Conservation (phyloP, 23 tunicate species). For the Clavelina lepadiformis region DNA sequence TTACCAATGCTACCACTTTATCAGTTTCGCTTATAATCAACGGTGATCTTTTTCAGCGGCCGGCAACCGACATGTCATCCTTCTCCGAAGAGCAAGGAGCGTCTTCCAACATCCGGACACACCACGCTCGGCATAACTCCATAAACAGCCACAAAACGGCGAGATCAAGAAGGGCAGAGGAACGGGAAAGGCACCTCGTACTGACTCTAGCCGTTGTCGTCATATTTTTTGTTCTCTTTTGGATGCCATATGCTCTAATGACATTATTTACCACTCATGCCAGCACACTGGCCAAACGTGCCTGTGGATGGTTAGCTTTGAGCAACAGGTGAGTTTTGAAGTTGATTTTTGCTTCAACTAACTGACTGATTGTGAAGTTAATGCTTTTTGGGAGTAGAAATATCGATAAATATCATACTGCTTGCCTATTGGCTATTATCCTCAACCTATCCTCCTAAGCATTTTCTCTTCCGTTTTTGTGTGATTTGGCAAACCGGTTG, state of each 20-base stretch:
- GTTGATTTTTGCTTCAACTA: neutral
- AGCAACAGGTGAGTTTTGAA: slow-evolving; percentile 53
- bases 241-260: slow-evolving; percentile 62
- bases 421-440: neutral
- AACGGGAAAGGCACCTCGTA: slow-evolving; percentile 38
- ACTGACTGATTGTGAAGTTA: too few relatives aligned
- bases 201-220: slow-evolving; percentile 33
- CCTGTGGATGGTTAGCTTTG: slow-evolving; percentile 70
- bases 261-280: slow-evolving; percentile 10
- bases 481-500: too few relatives aligned
- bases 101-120: slow-evolving; percentile 20
- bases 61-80: slow-evolving; percentile 14
- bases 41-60: too few relatives aligned
- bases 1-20: too few relatives aligned
- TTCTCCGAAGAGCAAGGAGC: neutral
- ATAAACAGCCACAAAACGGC: slow-evolving; percentile 36
- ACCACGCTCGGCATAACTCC: slow-evolving; percentile 52
- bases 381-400: too few relatives aligned
- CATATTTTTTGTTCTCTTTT: slow-evolving; percentile 43
- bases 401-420: too few relatives aligned
- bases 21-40: too few relatives aligned
- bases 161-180: slow-evolving; percentile 24
- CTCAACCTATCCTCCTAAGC: neutral
- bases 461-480: neutral
- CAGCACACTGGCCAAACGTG: slow-evolving; percentile 30